These are phyloP conservation scores for Drosophila paracracens DNA, from an alignment of 2,888 invertebrate species.

Conservation along the genomic window DNA sequence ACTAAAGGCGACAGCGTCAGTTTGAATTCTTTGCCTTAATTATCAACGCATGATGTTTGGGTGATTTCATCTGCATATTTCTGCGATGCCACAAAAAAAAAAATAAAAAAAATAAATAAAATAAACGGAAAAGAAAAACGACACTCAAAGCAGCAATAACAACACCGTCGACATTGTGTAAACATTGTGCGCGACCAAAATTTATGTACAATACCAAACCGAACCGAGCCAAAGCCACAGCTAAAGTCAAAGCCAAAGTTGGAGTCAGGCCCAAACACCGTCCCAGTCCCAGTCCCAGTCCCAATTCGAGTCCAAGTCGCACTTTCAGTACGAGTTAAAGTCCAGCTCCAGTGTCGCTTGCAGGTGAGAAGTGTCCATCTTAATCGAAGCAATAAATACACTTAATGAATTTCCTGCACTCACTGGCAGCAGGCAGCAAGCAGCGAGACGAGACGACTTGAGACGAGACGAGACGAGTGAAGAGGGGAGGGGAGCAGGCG, in stretches of 20 bases:
- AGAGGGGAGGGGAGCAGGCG: background rate
- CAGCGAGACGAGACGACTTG: conserved; percentile 6
- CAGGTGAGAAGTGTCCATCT: conserved; percentile 81
- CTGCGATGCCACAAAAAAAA: conserved; percentile 43
- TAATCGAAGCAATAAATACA: conserved; percentile 82
- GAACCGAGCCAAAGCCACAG: conserved; percentile 1
- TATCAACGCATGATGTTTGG: conserved; percentile 77
- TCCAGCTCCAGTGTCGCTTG: conserved; percentile 54
- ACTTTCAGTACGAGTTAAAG: conserved; percentile 26
- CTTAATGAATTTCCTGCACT: conserved; percentile 81
- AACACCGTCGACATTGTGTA: conserved; percentile 71
- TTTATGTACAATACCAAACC: conserved; percentile 72
- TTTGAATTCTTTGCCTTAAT: conserved; percentile 76
- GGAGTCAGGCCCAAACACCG: conserved; percentile 6
- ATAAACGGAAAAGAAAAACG: conserved; percentile 27
- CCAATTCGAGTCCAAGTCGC: conserved; percentile 16
- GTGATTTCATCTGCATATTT: conserved; percentile 79
- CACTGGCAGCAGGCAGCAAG: conserved; percentile 40
- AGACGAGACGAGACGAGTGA: conserved; percentile 3
- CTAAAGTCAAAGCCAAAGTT: conserved; percentile 21
- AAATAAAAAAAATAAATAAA: conserved; percentile 30
- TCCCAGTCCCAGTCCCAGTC: conserved; percentile 1
- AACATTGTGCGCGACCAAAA: conserved; percentile 75
- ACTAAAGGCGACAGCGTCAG: conserved; percentile 68
- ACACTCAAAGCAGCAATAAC: conserved; percentile 20